Evolutionary conservation across 2,888 invertebrate species (phyloP).

Genomic region (Campoplex capitator): DNA sequence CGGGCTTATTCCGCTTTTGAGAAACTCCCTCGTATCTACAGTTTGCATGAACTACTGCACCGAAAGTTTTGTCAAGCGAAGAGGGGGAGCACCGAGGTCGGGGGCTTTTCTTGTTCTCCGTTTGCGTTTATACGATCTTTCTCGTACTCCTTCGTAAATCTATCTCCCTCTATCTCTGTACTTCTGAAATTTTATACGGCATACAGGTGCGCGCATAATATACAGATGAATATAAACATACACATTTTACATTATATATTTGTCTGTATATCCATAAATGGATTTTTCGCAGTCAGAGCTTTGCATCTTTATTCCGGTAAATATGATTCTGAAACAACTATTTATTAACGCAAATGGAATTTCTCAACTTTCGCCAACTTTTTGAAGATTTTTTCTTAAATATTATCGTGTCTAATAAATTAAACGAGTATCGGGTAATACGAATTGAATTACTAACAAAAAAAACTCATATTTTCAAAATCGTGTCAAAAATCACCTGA

Average conservation of each 20-base stretch:
- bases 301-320: neutral
- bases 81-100: neutral
- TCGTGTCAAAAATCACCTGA: too few species aligned
- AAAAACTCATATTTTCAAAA: too few species aligned
- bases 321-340: neutral
- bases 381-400: neutral
- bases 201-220: constrained; percentile 50
- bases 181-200: constrained; percentile 43
- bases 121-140: constrained; percentile 26
- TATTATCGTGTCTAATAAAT: neutral
- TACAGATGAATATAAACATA: constrained; percentile 30
- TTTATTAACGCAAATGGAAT: neutral
- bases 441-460: too few species aligned
- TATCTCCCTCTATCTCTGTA: constrained; percentile 12
- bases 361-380: neutral
- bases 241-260: neutral
- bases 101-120: constrained; percentile 41
- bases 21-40: constrained; percentile 74
- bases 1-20: constrained; percentile 65
- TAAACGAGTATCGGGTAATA: too few species aligned
- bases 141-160: neutral
- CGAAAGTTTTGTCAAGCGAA: constrained; percentile 74
- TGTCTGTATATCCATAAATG: constrained; percentile 5
- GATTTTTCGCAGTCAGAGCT: neutral
- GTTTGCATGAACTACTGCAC: constrained; percentile 77